Evolutionary conservation across 2,888 invertebrate species (phyloP).

Genomic region (Leptogaster cylindrica): DNA sequence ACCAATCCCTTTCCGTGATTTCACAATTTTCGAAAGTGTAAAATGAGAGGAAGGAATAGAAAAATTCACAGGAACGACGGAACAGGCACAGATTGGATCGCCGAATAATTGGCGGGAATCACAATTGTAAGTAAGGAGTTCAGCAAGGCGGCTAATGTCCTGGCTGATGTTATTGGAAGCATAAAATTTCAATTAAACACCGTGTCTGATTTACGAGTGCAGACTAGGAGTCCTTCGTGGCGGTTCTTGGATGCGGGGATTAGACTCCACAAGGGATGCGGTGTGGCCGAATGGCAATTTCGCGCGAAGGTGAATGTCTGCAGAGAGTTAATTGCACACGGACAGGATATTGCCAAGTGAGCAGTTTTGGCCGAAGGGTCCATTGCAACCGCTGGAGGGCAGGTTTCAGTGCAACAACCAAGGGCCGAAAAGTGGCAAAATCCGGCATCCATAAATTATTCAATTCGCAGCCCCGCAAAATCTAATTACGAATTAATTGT

Average conservation of each 20-base stretch:
- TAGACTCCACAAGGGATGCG: background rate
- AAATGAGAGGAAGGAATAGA: constrained; percentile 9
- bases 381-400: background rate
- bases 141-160: constrained; percentile 24
- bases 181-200: constrained; percentile 40
- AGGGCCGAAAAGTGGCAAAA: constrained; percentile 30
- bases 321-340: background rate
- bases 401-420: background rate
- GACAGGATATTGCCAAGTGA: background rate
- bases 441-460: constrained; percentile 44
- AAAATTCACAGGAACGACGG: constrained; percentile 14
- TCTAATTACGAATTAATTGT: constrained; percentile 45
- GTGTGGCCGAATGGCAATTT: background rate
- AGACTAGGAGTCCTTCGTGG: background rate
- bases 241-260: background rate
- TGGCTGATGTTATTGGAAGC: constrained; percentile 37
- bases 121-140: background rate
- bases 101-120: constrained; percentile 28
- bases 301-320: background rate
- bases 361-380: background rate
- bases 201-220: background rate
- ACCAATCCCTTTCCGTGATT: background rate
- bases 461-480: constrained; percentile 42
- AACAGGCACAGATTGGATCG: too few species aligned
- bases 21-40: constrained; percentile 27